Evolutionary conservation across 2,888 invertebrate species (phyloP).

Genomic region (Cryptus armator): DNA sequence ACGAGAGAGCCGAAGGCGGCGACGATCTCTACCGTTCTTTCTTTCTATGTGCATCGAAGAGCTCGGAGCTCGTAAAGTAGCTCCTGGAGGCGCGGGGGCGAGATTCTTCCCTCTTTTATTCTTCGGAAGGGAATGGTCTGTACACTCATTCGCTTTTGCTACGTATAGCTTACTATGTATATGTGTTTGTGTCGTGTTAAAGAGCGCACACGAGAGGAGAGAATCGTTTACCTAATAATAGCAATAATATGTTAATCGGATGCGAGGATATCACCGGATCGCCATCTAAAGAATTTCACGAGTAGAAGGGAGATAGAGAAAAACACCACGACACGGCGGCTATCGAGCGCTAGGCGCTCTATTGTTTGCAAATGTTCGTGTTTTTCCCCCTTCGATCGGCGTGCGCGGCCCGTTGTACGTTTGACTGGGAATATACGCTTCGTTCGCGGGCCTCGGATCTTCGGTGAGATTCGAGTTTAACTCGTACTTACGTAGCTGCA

Average conservation of each 20-base stretch:
- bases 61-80: constrained; percentile 66
- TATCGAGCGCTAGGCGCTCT: constrained; percentile 75
- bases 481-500: no score
- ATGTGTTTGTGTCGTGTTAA: constrained; percentile 55
- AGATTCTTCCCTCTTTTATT: constrained; percentile 58
- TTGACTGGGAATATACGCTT: background rate
- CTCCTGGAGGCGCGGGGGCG: constrained; percentile 61
- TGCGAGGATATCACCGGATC: constrained; percentile 80
- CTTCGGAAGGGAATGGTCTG: background rate
- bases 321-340: constrained; percentile 35
- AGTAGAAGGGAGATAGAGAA: background rate
- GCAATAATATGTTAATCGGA: constrained; percentile 85
- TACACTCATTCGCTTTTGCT: background rate
- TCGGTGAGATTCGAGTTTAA: no score
- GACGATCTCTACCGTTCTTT: constrained; percentile 39
- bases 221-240: constrained; percentile 84
- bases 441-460: no score
- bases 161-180: background rate
- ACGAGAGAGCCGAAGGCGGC: constrained; percentile 29
- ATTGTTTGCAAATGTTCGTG: constrained; percentile 84
- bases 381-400: constrained; percentile 55
- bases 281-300: constrained; percentile 83
- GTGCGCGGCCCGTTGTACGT: constrained; percentile 71
- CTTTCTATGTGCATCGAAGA: background rate
- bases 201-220: constrained; percentile 49